Conservation (phyloP, 2,888 invertebrate genomes). For the Campoplex capitator region DNA sequence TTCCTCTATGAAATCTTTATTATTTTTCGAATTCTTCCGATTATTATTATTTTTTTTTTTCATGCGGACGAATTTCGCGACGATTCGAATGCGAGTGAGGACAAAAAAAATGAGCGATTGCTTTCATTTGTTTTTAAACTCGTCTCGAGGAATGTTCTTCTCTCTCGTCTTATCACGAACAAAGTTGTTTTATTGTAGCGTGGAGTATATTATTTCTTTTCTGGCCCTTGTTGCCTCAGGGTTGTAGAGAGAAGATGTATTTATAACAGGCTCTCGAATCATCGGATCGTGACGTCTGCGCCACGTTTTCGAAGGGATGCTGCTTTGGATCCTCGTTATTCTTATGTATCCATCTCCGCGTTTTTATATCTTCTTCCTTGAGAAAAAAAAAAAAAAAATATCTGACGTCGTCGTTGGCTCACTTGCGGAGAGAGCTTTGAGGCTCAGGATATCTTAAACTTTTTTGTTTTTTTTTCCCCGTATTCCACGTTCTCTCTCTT, state of each 20-base stretch:
- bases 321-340: conserved; percentile 38
- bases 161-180: no score
- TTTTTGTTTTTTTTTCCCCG: not conserved
- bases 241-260: conserved; percentile 32
- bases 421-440: conserved; percentile 15
- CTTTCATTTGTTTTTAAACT: not conserved
- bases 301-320: conserved; percentile 55
- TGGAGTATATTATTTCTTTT: not conserved
- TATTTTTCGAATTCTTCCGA: no score
- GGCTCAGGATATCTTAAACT: conserved; percentile 34
- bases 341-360: conserved; percentile 2
- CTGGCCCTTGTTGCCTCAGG: conserved; percentile 32
- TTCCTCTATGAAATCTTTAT: no score
- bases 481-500: not conserved
- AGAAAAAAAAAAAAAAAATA: not conserved
- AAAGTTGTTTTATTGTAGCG: not conserved
- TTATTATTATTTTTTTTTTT: not conserved
- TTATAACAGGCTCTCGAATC: conserved; percentile 48
- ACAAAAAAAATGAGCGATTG: not conserved
- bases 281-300: conserved; percentile 63
- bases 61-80: not conserved
- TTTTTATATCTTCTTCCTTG: conserved; percentile 3
- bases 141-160: no score
- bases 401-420: conserved; percentile 3
- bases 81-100: not conserved